phyloP scores from a whole-genome alignment of 2,113 vertebrate species.

The Polypterus bichir region DNA sequence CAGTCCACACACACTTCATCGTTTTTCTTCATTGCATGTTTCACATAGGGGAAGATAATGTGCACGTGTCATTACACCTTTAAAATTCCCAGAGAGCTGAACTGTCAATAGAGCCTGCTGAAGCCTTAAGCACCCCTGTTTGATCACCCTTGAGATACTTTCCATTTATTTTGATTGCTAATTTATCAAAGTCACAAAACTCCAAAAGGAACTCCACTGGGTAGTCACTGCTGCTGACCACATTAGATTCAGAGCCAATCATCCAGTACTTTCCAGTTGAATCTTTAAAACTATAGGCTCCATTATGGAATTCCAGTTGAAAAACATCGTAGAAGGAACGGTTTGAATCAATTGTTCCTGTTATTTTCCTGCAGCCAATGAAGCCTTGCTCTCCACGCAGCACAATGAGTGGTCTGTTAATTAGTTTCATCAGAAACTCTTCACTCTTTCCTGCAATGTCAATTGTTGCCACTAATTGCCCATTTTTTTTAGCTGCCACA shows the following conservation, averaged over 20 bases:
- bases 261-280: conserved; percentile 66
- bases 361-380: conserved; percentile 93
- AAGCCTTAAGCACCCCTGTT: conserved; percentile 60
- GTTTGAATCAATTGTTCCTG: conserved; percentile 87
- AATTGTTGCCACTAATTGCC: conserved; percentile 83
- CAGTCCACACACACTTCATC: too few species aligned
- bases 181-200: conserved; percentile 67
- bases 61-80: conserved; percentile 7
- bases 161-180: conserved; percentile 57
- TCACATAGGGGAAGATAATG: too few species aligned
- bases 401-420: conserved; percentile 91
- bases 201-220: conserved; percentile 67
- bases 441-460: conserved; percentile 78
- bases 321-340: conserved; percentile 91
- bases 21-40: too few species aligned
- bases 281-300: conserved; percentile 88
- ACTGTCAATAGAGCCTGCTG: conserved; percentile 46
- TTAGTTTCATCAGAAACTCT: conserved; percentile 93
- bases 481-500: conserved; percentile 92
- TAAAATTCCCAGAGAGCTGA: conserved; percentile 66
- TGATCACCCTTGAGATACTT: conserved; percentile 67
- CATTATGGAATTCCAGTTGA: conserved; percentile 79
- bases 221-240: conserved; percentile 59
- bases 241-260: conserved; percentile 48
- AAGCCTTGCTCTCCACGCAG: conserved; percentile 91